Evolutionary conservation across 2,797 vertebrate genomes (phyloP).

Genomic region (Sebastes goodei): DNA sequence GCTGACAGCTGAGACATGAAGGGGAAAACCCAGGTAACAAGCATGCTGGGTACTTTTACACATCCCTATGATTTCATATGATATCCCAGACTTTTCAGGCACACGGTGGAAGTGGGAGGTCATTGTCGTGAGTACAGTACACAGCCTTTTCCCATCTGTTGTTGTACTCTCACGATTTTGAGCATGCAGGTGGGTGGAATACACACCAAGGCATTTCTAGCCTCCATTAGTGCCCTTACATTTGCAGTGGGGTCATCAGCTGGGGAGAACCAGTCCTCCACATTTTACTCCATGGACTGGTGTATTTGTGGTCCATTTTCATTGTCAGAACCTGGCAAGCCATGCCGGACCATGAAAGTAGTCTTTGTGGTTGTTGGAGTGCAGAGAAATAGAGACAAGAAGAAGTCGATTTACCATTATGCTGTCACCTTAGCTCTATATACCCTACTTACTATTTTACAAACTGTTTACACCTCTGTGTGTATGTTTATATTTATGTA

Average conservation of each 20-base stretch:
- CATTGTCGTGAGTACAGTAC: neutral
- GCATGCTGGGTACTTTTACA: neutral
- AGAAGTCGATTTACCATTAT: neutral
- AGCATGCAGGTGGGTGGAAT: conserved; percentile 46
- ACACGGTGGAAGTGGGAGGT: neutral
- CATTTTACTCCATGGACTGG: conserved; percentile 1
- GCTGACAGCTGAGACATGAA: conserved; percentile 1
- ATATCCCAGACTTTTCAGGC: neutral
- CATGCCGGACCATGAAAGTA: neutral
- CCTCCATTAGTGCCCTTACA: conserved; percentile 74
- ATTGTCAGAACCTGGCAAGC: neutral
- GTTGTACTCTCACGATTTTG: conserved; percentile 28
- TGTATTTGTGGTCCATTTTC: conserved; percentile 17
- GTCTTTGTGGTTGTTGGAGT: neutral
- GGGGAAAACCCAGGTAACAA: neutral
- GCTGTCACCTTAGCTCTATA: too few species aligned
- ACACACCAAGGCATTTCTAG: conserved; percentile 33
- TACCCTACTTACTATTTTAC: too few species aligned
- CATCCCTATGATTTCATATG: conserved; percentile 12
- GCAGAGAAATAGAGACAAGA: neutral
- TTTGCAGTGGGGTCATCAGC: conserved; percentile 63
- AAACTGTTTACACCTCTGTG: too few species aligned
- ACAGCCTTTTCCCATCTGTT: conserved; percentile 12
- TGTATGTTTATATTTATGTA: too few species aligned
- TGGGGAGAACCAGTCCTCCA: conserved; percentile 32